These are phyloP conservation scores for Bujurquina vittata DNA, from an alignment of 2,113 vertebrate genomes.

Conservation along the genomic window DNA sequence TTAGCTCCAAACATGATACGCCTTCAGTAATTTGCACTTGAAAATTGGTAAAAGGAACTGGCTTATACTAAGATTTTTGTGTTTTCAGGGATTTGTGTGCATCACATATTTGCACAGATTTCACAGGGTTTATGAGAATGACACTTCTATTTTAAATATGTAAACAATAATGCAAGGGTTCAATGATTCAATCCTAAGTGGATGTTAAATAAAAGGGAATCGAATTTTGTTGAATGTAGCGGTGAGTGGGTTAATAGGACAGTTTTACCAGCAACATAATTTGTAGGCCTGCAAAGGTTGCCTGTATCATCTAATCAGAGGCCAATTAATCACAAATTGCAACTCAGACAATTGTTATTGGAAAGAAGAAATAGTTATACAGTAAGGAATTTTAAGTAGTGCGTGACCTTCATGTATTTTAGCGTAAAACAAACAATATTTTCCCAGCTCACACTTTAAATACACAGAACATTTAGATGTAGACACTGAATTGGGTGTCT, in stretches of 20 bases:
- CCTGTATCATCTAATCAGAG: constrained; percentile 32
- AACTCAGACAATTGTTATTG: constrained; percentile 34
- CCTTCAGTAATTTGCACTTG: constrained; percentile 18
- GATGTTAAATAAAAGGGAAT: background rate
- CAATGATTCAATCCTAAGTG: background rate
- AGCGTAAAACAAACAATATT: too few relatives aligned
- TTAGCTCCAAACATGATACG: constrained; percentile 11
- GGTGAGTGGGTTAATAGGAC: background rate
- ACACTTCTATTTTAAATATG: background rate
- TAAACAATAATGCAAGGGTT: background rate
- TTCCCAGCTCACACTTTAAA: too few relatives aligned
- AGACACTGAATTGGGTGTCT: too few relatives aligned
- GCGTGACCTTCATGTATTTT: too few relatives aligned
- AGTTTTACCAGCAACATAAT: background rate
- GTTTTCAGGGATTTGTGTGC: background rate
- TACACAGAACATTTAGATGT: too few relatives aligned
- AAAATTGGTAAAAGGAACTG: background rate
- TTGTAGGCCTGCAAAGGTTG: background rate
- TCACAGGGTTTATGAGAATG: background rate
- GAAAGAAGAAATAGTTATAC: too few relatives aligned
- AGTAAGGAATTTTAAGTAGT: too few relatives aligned
- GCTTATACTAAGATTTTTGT: background rate
- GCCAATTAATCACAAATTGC: constrained; percentile 36
- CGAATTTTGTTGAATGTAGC: background rate
- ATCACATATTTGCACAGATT: constrained; percentile 24